phyloP scores from a whole-genome alignment of 2,888 invertebrate species.

The Homarus gammarus region DNA sequence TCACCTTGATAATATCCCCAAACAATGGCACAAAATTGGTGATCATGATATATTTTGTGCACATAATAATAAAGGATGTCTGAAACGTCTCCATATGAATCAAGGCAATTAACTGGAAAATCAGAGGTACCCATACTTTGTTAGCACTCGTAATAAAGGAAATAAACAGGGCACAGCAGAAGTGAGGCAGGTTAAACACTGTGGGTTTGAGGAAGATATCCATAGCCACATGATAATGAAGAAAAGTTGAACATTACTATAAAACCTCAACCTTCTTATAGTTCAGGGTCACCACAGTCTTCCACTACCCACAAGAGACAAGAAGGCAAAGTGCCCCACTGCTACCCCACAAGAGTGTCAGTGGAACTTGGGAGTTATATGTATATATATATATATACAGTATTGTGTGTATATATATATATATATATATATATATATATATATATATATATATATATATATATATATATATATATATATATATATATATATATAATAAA shows the following conservation, averaged over 20 bases:
- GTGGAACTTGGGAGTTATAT: slow-evolving; percentile 34
- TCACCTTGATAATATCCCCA: slow-evolving; percentile 11
- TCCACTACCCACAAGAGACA: slow-evolving; percentile 31
- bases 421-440: too few species aligned
- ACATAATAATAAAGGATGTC: slow-evolving; percentile 57
- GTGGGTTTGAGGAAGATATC: slow-evolving; percentile 38
- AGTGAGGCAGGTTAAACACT: slow-evolving; percentile 31
- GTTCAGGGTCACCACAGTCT: not conserved
- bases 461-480: too few species aligned
- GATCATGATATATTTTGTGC: slow-evolving; percentile 54
- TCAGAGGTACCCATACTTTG: slow-evolving; percentile 50
- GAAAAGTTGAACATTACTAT: slow-evolving; percentile 24
- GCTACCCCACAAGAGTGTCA: slow-evolving; percentile 8
- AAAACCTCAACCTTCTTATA: slow-evolving; percentile 16
- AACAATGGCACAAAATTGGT: slow-evolving; percentile 50
- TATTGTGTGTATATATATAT: not conserved
- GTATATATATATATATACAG: too few species aligned
- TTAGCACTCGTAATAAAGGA: slow-evolving; percentile 32
- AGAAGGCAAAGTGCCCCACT: slow-evolving; percentile 25
- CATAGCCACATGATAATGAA: not conserved
- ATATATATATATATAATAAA: not conserved
- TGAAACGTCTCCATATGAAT: slow-evolving; percentile 40
- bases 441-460: too few species aligned
- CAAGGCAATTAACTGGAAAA: slow-evolving; percentile 38
- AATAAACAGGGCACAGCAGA: slow-evolving; percentile 22